Base-by-base conservation (phyloP, 1,140 invertebrate genomes). In the Bombus confusus region DNA sequence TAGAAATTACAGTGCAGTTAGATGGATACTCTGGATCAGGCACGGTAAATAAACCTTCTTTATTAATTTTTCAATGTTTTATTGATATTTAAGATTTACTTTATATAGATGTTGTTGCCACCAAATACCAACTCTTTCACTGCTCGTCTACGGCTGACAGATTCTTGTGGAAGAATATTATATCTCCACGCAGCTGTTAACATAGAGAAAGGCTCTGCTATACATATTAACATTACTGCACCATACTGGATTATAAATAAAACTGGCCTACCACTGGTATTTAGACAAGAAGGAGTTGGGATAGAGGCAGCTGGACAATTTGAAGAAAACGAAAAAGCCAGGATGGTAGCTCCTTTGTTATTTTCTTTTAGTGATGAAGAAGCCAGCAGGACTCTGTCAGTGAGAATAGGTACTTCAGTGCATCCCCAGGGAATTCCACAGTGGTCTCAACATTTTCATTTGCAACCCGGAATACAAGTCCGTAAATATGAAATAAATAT, bases 201-300 rank as follows among this genome's bases (percentile, higher is more conserved):
- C 77, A 95, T 95, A 80, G 96, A 93, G 90, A 95, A 94, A 80
- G 95, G 92, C 37, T 95, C 93, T 57, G 94, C 90, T 57, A 94
- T 96, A 73, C 95, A 98, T 96, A 96, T 99, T 78, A 97, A 96
- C 71, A 96, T 99, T 28, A 97, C 96, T 85, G 97, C 98, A 37
- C 97, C 98, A 1, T 99, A 98, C 95, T 99, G 99, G 99, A 97
- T 99, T 87, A 97, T 99, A 43, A 99, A 99, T 94, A 98, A 98
- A 94, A 98, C 98, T 28, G 99, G 99, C 1, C 95, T 99, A 64
- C 98, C 99, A 2, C 94, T 99, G n/a, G 97, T 99, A 37, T 99
- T 99, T 93, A 96, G 97, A 91, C 99, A 99, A 95, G 98, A 99
- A 94, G 98, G 98, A 15, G 96, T 96, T 22, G 96, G 95, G 10